These are phyloP conservation scores for Ylistrum balloti DNA, from an alignment of 1,140 invertebrate species.

Conservation along the genomic window DNA sequence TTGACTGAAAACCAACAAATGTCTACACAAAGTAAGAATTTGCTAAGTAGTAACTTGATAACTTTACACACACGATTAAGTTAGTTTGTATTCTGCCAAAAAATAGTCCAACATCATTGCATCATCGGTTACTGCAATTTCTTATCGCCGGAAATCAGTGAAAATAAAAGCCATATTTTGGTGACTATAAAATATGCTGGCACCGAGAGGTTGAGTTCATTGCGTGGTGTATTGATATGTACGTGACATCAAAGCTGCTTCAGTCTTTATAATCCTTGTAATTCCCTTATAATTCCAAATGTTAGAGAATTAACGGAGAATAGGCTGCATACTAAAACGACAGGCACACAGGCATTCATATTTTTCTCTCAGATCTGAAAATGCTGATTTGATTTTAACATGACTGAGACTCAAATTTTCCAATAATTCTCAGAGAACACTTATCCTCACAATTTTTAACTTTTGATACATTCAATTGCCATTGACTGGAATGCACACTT, in stretches of 20 bases:
- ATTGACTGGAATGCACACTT: no score
- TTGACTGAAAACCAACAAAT: background rate
- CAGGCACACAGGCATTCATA: background rate
- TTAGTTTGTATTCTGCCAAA: constrained; percentile 20
- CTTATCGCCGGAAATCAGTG: background rate
- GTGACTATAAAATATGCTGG: background rate
- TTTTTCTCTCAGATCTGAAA: background rate
- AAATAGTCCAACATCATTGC: background rate
- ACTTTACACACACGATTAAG: background rate
- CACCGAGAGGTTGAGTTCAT: background rate
- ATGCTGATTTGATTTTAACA: background rate
- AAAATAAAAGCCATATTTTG: background rate
- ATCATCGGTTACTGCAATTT: background rate
- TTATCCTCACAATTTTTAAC: background rate
- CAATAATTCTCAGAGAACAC: no score
- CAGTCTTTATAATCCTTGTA: background rate
- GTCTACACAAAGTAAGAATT: background rate
- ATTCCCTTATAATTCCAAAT: background rate
- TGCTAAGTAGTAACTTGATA: background rate
- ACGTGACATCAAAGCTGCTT: background rate
- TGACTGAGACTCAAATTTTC: background rate
- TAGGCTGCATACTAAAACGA: background rate
- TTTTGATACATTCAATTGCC: no score
- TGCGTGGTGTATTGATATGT: background rate
- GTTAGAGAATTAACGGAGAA: no score